phyloP scores from a whole-genome alignment of 92 coral and sea anemone genomes.

The Virgularia gustaviana region DNA sequence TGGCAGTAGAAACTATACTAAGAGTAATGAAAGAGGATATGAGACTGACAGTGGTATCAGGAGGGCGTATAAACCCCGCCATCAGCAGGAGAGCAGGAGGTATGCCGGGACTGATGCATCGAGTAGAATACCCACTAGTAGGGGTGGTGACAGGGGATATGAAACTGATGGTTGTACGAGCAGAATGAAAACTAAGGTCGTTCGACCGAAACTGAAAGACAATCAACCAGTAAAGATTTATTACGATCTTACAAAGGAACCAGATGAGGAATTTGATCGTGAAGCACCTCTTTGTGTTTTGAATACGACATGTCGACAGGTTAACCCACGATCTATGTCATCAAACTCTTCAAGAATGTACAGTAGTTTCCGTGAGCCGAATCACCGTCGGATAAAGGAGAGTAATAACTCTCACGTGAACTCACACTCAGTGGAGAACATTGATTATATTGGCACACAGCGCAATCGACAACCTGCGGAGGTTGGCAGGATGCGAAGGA shows the following conservation, averaged over 20 bases:
- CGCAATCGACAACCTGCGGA: slow-evolving; percentile 6
- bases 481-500: slow-evolving; percentile 21
- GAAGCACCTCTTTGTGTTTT: slow-evolving; percentile 29
- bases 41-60: too few species aligned
- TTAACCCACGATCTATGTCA: slow-evolving; percentile 21
- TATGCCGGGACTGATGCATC: too few species aligned
- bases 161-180: slow-evolving; percentile 18
- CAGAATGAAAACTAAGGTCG: slow-evolving; percentile 5
- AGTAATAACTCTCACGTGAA: background rate
- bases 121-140: too few species aligned
- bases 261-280: slow-evolving; percentile 15
- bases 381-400: background rate
- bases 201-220: slow-evolving; percentile 10
- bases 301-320: background rate
- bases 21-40: too few species aligned
- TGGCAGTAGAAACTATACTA: background rate
- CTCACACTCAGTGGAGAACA: slow-evolving; percentile 30
- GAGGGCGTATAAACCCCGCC: too few species aligned
- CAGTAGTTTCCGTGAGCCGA: slow-evolving; percentile 30
- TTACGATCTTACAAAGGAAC: slow-evolving; percentile 8
- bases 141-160: slow-evolving; percentile 14
- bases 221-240: slow-evolving; percentile 26
- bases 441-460: background rate
- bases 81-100: too few species aligned
- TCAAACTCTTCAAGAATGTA: slow-evolving; percentile 18